phyloP scores from a whole-genome alignment of 1,140 invertebrate species.

The Bombyx mandarina region DNA sequence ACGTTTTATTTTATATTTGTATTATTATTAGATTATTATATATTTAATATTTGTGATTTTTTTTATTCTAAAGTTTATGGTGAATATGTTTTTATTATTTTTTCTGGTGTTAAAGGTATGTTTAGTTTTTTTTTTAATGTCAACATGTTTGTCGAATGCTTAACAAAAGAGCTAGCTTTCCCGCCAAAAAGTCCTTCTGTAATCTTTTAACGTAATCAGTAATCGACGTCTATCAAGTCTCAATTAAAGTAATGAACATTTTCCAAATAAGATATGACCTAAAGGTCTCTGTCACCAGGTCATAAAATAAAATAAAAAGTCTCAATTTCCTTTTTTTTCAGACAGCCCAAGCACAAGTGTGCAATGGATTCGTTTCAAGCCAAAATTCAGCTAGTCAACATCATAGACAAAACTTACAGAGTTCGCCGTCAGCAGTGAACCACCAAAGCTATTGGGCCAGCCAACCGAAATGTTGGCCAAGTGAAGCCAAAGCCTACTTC shows the following conservation, averaged over 20 bases:
- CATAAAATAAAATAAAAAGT: background rate
- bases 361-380: background rate
- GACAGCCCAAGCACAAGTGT: constrained; percentile 4
- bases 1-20: too few relatives aligned
- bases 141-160: too few relatives aligned
- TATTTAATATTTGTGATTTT: background rate
- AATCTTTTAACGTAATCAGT: background rate
- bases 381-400: background rate
- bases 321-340: background rate
- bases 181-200: too few relatives aligned
- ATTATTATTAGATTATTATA: background rate
- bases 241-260: too few relatives aligned
- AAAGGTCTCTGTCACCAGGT: too few relatives aligned
- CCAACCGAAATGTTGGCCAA: constrained; percentile 9
- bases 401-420: background rate
- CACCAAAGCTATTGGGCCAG: constrained; percentile 4
- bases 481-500: constrained; percentile 8
- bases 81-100: background rate
- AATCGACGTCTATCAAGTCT: background rate
- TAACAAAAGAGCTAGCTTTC: too few relatives aligned
- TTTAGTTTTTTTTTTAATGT: background rate
- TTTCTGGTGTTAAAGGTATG: background rate
- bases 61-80: background rate
- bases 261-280: too few relatives aligned
- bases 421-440: background rate